These are phyloP conservation scores for Drosophila saltans DNA, from an alignment of 1,140 invertebrate species.

Conservation along the genomic window DNA sequence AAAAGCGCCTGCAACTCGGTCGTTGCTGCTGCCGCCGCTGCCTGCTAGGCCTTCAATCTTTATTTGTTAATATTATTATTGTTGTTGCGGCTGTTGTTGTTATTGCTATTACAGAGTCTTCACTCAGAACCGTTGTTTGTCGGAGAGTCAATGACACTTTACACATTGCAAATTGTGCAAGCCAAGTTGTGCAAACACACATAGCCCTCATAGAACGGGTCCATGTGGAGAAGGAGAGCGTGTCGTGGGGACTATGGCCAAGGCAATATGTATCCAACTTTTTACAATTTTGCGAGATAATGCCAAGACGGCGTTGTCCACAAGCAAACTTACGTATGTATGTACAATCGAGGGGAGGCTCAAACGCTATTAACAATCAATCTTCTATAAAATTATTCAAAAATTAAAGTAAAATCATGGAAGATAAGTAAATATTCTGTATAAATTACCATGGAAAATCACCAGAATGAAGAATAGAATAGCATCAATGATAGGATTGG, in stretches of 20 bases:
- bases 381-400: neutral
- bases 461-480: no score
- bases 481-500: no score
- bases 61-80: slow-evolving; percentile 7
- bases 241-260: neutral
- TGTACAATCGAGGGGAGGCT: neutral
- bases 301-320: slow-evolving; percentile 11
- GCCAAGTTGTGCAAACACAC: slow-evolving; percentile 48
- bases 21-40: neutral
- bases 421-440: no score
- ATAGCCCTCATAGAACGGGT: neutral
- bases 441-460: no score
- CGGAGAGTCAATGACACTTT: slow-evolving; percentile 69
- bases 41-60: neutral
- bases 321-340: neutral
- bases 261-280: slow-evolving; percentile 35
- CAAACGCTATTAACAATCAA: neutral
- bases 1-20: neutral
- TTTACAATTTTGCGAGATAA: slow-evolving; percentile 46
- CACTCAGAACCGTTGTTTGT: slow-evolving; percentile 9
- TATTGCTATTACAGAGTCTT: slow-evolving; percentile 26
- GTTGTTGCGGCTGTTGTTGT: slow-evolving; percentile 14
- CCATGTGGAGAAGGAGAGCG: neutral
- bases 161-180: slow-evolving; percentile 42
- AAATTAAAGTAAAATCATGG: neutral